Evolutionary conservation across 2,888 invertebrate species (phyloP).

Genomic region (Autographa gamma): DNA sequence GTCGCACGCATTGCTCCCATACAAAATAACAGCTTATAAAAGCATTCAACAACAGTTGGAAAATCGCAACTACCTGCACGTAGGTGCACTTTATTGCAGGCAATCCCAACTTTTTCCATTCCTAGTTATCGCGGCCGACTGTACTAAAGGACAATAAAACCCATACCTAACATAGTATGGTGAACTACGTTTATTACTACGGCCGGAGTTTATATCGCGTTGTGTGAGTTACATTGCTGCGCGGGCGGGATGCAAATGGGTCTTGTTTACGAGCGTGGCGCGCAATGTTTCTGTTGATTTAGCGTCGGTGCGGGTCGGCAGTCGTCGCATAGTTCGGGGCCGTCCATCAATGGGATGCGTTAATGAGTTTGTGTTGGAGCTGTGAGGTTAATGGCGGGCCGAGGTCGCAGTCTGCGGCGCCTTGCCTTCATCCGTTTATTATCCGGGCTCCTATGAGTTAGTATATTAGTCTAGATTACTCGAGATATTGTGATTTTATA

Average conservation of each 20-base stretch:
- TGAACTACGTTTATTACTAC: conserved; percentile 45
- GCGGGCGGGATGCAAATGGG: conserved; percentile 48
- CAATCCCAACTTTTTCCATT: conserved; percentile 61
- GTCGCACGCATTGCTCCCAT: conserved; percentile 9
- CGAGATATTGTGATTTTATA: conserved; percentile 5
- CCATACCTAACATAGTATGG: conserved; percentile 31
- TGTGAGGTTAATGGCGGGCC: conserved; percentile 14
- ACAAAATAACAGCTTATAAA: conserved; percentile 23
- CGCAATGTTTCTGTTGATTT: conserved; percentile 54
- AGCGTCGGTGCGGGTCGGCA: conserved; percentile 25
- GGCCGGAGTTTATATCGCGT: conserved; percentile 46
- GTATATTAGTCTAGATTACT: background rate
- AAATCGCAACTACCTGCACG: conserved; percentile 26
- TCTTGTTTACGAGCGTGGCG: conserved; percentile 56
- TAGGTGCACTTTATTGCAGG: conserved; percentile 52
- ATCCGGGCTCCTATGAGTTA: background rate
- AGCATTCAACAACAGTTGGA: conserved; percentile 26
- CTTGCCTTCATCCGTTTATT: conserved; percentile 11
- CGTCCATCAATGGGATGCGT: conserved; percentile 45
- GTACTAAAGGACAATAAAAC: conserved; percentile 43
- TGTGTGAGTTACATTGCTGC: conserved; percentile 54
- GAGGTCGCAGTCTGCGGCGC: conserved; percentile 5
- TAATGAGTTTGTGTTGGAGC: conserved; percentile 45
- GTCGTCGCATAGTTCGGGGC: conserved; percentile 33
- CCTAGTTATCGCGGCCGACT: conserved; percentile 38